phyloP scores from a whole-genome alignment of 1,140 invertebrate genomes.

The Pachypsylla venusta region DNA sequence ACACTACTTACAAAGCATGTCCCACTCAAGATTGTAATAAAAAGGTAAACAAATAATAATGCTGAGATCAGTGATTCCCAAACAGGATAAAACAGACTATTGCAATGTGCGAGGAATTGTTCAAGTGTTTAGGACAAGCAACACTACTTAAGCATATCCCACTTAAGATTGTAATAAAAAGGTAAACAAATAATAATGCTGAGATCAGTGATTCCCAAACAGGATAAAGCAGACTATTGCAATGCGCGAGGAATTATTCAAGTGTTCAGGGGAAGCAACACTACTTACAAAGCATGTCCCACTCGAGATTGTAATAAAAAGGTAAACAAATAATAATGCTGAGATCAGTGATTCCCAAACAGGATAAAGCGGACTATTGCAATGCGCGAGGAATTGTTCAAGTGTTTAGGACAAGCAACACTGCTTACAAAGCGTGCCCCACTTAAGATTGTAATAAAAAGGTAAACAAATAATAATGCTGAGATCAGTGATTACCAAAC shows the following conservation, averaged over 20 bases:
- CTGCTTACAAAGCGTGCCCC: constrained; percentile 81
- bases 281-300: constrained; percentile 81
- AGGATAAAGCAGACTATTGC: constrained; percentile 67
- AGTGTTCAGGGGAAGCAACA: constrained; percentile 56
- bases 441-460: constrained; percentile 82
- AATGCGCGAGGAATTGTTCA: constrained; percentile 50
- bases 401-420: constrained; percentile 56
- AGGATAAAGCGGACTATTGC: constrained; percentile 67
- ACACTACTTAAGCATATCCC: constrained; percentile 79
- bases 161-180: constrained; percentile 82
- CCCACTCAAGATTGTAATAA: constrained; percentile 77
- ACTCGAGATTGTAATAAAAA: constrained; percentile 83
- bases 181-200: too few relatives aligned
- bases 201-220: too few relatives aligned
- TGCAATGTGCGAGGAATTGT: constrained; percentile 55
- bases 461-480: too few relatives aligned
- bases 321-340: too few relatives aligned
- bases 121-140: constrained; percentile 54
- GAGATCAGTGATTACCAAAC: too few relatives aligned
- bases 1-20: constrained; percentile 79
- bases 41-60: too few relatives aligned
- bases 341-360: too few relatives aligned
- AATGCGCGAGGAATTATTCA: constrained; percentile 50
- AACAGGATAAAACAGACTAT: constrained; percentile 65
- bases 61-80: too few relatives aligned